Base-by-base conservation (phyloP, 2,888 invertebrate species). In the Horisme vitalbata region DNA sequence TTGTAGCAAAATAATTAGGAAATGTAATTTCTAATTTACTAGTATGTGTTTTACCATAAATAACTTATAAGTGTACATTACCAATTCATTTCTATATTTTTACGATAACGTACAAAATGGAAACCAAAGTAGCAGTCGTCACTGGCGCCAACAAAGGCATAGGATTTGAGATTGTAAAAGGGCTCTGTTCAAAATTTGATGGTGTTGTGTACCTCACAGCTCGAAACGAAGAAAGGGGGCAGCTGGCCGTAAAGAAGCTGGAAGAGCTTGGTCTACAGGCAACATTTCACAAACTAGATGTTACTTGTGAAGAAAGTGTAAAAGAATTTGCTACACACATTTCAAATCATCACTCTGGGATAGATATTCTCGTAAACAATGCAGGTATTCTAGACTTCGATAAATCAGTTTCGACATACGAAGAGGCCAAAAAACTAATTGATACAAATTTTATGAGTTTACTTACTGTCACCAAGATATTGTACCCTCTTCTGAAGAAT, bases 321-420 rank as follows among this genome's bases (percentile, higher is more conserved):
- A 77, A 89, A 54, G 81, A 75, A 12, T 92, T 95, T 55, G 88
- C 88, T 26, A 81, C 91, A 48, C 90, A 91, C 68, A 79, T 95
- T 47, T 79, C 91, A 59, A 79, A 84, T 45, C 91, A 90, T 46
- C 90, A 95, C 73, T 91, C 92, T 18, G 94, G 95, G 12, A 83
- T 96, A 45, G 94, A 95, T 79, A 80, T 95, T 52, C 85, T 95
- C 35, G 91, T 95, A 53, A 95, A 95, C 77, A 95, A 95, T 83
- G 95, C 95, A 61, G 95, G 93, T 14, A 93, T 94, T 60, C 92
- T 94, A 15, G 95, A 92, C 71, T 93, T 93, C 83, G 76, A 75
- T 59, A 86, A 86, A 46, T 90, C 92, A 2, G 93, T 93, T 52
- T 92, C 95, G 20, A 91, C 94, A 55, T 81, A 78, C 26, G 82